Conservation (phyloP, 2,888 invertebrate species). For the Lottia scabra region DNA sequence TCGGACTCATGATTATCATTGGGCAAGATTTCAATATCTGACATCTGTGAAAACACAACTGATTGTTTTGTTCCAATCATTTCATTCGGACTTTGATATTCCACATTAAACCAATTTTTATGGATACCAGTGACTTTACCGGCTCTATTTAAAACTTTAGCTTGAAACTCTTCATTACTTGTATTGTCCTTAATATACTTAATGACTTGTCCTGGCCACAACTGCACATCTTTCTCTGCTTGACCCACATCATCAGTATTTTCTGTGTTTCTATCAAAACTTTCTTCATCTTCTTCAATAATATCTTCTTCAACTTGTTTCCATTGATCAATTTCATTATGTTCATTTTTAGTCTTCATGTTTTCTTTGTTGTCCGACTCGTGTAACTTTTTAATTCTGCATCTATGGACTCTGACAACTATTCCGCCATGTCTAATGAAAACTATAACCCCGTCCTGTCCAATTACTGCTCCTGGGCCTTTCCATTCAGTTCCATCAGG, state of each 20-base stretch:
- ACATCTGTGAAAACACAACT: not conserved
- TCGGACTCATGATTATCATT: not conserved
- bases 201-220: not conserved
- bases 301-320: not conserved
- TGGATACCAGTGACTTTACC: not conserved
- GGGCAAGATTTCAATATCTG: not conserved
- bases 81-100: not conserved
- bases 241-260: not conserved
- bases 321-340: not conserved
- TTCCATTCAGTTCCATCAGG: conserved; percentile 7
- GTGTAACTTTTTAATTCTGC: not conserved
- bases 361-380: not conserved
- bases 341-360: not conserved
- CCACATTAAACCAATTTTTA: not conserved
- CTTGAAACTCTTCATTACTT: not conserved
- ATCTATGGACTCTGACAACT: conserved; percentile 1
- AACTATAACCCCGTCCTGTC: conserved; percentile 5
- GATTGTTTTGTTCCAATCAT: not conserved
- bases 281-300: not conserved
- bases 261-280: not conserved
- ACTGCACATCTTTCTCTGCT: not conserved
- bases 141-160: not conserved
- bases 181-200: not conserved
- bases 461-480: not conserved
- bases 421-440: conserved; percentile 9